A percentile compares a stretch with the other conserved stretches of the same genome.
Evolutionary conservation across 2,113 vertebrate species (phyloP).

Genomic region (Hyperopisus bebe): DNA sequence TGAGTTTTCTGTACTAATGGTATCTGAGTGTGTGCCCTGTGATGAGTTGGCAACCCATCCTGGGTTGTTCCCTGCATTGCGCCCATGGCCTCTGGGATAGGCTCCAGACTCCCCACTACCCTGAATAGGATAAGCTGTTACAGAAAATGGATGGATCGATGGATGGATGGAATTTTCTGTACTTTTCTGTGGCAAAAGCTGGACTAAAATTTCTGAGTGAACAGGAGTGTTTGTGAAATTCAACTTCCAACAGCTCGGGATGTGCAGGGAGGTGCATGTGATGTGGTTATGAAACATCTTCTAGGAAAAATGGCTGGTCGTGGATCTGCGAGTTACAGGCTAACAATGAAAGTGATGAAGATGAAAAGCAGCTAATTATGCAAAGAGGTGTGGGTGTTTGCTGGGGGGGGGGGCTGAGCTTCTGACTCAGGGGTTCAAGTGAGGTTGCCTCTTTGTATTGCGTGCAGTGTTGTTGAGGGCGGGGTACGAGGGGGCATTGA

Average conservation of each 20-base stretch:
- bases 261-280: neutral
- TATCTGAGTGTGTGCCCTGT: neutral
- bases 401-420: neutral
- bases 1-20: neutral
- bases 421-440: constrained; percentile 33
- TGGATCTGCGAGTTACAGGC: neutral
- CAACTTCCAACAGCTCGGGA: neutral
- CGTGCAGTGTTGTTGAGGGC: constrained; percentile 72
- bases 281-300: neutral
- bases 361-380: constrained; percentile 41
- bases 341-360: neutral
- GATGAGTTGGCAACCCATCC: neutral
- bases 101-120: neutral
- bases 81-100: neutral
- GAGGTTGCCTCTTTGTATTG: constrained; percentile 66
- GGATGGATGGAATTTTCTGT: neutral
- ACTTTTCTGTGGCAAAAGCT: neutral
- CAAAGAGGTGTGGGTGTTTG: constrained; percentile 21
- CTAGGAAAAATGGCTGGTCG: neutral
- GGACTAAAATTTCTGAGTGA: neutral
- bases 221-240: neutral
- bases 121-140: neutral
- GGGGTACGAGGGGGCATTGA: constrained; percentile 74
- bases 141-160: neutral
- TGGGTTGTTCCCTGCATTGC: neutral